Percentiles rank a stretch among this genome's conserved stretches.
Conservation (phyloP, 2,797 vertebrate species). For the Sebastes steindachneri region DNA sequence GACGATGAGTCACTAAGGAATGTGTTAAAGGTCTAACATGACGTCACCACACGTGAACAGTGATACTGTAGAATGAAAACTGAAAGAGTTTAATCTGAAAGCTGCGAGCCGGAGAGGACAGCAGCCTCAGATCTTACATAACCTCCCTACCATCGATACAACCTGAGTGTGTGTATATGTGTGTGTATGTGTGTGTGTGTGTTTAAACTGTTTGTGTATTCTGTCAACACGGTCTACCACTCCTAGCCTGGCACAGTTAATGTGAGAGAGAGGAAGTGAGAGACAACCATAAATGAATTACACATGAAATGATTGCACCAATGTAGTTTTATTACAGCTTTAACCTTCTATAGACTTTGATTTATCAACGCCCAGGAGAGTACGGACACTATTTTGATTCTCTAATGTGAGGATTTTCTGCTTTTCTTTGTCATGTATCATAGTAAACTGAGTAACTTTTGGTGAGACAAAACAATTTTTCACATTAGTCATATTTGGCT, state of each 20-base stretch:
- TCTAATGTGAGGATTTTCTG: background rate
- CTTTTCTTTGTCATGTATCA: background rate
- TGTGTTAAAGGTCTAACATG: slow-evolving; percentile 1
- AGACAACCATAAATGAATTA: background rate
- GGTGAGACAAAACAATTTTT: background rate
- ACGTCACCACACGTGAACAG: slow-evolving; percentile 9
- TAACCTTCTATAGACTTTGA: background rate
- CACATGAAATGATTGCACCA: background rate
- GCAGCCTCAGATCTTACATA: slow-evolving; percentile 20
- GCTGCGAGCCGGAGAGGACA: background rate
- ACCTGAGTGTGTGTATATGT: slow-evolving; percentile 1
- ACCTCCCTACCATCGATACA: slow-evolving; percentile 22
- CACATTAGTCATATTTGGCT: too few relatives aligned
- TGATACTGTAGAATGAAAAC: background rate
- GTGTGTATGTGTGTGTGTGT: slow-evolving; percentile 7
- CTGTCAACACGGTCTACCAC: slow-evolving; percentile 21
- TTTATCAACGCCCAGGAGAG: background rate
- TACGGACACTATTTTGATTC: too few relatives aligned
- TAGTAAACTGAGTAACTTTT: background rate
- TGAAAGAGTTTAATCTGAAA: slow-evolving; percentile 15
- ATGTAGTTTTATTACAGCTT: background rate
- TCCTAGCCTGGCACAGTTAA: background rate
- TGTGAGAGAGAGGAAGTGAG: background rate
- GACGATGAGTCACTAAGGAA: background rate
- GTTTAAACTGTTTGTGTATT: slow-evolving; percentile 32